Base-by-base conservation (phyloP, 37 sponge, comb jelly and placozoan species). In the Aplysina aerophoba region DNA sequence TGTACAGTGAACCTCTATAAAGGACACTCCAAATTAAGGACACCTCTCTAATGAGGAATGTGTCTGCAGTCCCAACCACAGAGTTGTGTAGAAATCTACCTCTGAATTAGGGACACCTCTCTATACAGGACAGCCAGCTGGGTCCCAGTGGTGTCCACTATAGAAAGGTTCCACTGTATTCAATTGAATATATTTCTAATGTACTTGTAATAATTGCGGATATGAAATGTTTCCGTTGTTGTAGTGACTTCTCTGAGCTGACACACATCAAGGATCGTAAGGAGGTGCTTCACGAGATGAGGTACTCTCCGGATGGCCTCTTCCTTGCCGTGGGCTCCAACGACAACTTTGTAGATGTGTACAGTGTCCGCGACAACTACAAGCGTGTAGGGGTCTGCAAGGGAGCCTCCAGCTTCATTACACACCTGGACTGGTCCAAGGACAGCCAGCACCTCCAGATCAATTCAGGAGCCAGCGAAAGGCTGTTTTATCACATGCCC, bases 281-380 rank as follows among this genome's bases (percentile, higher is more conserved):
- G 67, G 97, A 97, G 59, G 93, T 92, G 0, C 90, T 98, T 57
- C 99, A 98, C 34, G 99, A 94, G 86, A 87, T 98, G 88, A 94
- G 92, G 84, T 98, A 89, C 83, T 98, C 99, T 21, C 99, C 99
- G 0, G 84, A 94, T 84, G 95, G 91, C 21, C 89, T 83, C n/a
- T 90, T 77, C 87, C 83, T 98, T 0, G 99, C 99, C 25, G 99
- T 94, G 17, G 99, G 99, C 30, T 96, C 93, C 73, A 98, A 96
- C 69, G 97, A 98, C 81, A 95, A 95, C 81, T 90, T 94, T 84
- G 91, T 98, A 30, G 97, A 96, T 64, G 81, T 98, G 21, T 98
- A 94, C 80, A 55, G 83, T n/a, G 93, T 92, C 44, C 59, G 58
- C 17, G 73, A 88, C 22, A 81, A 85, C 56, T 98, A 92, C 80